Evolutionary conservation across 2,888 invertebrate genomes (phyloP), one percentile per base, ranked within the genome.

Genomic region (Lypha dubia): DNA sequence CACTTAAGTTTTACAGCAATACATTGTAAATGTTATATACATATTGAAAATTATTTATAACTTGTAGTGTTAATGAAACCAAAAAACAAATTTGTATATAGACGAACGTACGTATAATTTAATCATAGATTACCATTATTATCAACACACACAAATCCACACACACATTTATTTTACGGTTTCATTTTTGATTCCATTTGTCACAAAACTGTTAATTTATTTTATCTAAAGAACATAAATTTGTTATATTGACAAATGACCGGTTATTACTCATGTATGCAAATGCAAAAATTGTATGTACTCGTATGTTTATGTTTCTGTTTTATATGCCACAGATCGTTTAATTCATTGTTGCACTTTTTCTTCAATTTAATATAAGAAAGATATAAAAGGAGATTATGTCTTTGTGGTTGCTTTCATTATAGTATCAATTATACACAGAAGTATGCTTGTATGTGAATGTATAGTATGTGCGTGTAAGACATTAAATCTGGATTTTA

Each of bases 161-260:
- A n/a, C n/a, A 49, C 17, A 65, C 35, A 41, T 28, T 65, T 28
- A 22, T 56, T 13, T 22, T 49, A n/a, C 35, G 35, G 58, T 60
- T 51, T 49, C 13, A 58, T 49, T 38, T 77, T 20, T 38, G 8
- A 49, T 60, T 60, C 49, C 28, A 68, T 68, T 68, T 68, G 77
- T 60, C 60, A 32, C 20, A 51, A 49, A 44, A 70, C n/a, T 75
- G 38, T 24, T 60, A 70, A 70, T 79, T 53, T 63, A 70, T 53
- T 63, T 71, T 38, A 63, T 65, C 44, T 35, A 5, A 41, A 24
- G 41, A 28, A 63, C 24, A 63, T 53, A 46, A 22, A 58, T 67
- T 76, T 67, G 46, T 74, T 49, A 63, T 15, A 46, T 1, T 46
- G 28, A 28, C 8, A 32, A 1, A 28, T 24, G n/a, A 15, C 20